Evolutionary conservation across 2,888 invertebrate species (phyloP), one percentile per base, ranked within the genome.

Genomic region (Meganola albula): DNA sequence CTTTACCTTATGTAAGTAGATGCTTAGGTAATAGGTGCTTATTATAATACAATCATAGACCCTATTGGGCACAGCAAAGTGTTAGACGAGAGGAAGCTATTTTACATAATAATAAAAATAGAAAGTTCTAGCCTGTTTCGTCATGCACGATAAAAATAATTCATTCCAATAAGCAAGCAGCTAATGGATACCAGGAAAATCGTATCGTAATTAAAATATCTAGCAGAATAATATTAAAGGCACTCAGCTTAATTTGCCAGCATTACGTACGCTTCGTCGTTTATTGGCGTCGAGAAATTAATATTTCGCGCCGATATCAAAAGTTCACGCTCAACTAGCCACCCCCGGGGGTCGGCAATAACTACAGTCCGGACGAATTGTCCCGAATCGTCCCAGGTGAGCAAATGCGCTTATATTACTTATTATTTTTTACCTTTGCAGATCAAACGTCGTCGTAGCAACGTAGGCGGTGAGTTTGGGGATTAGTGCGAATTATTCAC

Each of bases 261-360:
- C 69, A 78, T 79, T 82, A 78, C 75, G 73, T 69, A 63, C 78
- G 78, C 75, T 67, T 61, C 65, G 63, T 38, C 72, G 74, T 76
- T 80, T 74, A 82, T 80, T 78, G 80, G 74, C 73, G 73, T 63
- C 72, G 75, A 74, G 76, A 83, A 80, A 85, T 83, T 85, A 85
- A 85, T 84, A 84, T 83, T 82, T 83, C 74, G 74, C 80, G 66
- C 74, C 76, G 74, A 82, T 83, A 85, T 82, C 74, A 83, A 82
- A 76, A 74, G 82, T 80, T 83, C 70, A 79, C 83, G 83, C 84
- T 83, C 82, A 79, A 82, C 84, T 83, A 79, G 68, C 68, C 75
- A 75, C 80, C 82, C 74, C 69, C 54, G 49, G 65, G 66, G 67
- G 68, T 63, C 70, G 69, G 50, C 69, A 74, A 73, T 77, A 75